These are phyloP conservation scores for Melanostoma scalare DNA, from an alignment of 2,888 invertebrate species.

Conservation along the genomic window DNA sequence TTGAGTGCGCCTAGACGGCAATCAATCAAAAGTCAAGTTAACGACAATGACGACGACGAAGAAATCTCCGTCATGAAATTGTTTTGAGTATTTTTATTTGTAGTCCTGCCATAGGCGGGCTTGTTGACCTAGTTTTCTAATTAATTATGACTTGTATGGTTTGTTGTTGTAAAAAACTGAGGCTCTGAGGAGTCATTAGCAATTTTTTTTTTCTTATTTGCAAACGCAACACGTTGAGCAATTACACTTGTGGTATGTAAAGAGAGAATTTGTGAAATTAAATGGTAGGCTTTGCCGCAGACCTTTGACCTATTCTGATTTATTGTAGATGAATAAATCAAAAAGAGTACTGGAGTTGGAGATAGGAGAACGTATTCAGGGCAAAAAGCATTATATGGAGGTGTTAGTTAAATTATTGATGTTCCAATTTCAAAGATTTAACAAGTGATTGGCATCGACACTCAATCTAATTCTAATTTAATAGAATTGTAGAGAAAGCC, in stretches of 20 bases:
- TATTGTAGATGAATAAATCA: too few species aligned
- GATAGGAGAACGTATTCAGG: too few species aligned
- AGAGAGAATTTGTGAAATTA: background rate
- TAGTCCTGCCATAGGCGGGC: slow-evolving; percentile 27
- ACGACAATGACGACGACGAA: background rate
- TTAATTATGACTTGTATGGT: slow-evolving; percentile 52
- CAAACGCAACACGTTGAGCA: slow-evolving; percentile 9
- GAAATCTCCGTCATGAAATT: slow-evolving; percentile 24
- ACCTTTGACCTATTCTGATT: too few species aligned
- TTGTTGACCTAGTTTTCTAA: slow-evolving; percentile 54
- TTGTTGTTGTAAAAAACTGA: background rate
- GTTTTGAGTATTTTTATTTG: slow-evolving; percentile 5
- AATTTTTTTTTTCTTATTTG: slow-evolving; percentile 11
- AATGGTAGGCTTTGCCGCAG: too few species aligned
- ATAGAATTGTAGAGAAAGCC: too few species aligned
- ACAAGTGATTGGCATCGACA: too few species aligned
- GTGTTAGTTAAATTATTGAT: too few species aligned
- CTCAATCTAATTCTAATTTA: too few species aligned
- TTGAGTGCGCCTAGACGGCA: slow-evolving; percentile 19
- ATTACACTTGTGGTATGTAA: slow-evolving; percentile 10
- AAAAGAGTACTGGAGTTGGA: too few species aligned
- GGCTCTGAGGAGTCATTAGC: slow-evolving; percentile 27
- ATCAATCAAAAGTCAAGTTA: slow-evolving; percentile 53
- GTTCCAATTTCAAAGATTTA: too few species aligned
- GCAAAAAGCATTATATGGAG: too few species aligned